phyloP scores from a whole-genome alignment of 2,113 vertebrate species.

The human region GRCh38 chr17:33841001-33841500 shows the following conservation, averaged over 20 bases:
- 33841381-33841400: constrained; percentile 25
- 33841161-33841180: too few relatives aligned
- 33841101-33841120: too few relatives aligned
- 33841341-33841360: background rate
- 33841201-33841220: background rate
- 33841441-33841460: background rate
- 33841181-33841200: background rate
- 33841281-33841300: background rate
- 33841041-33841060: background rate
- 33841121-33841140: too few relatives aligned
- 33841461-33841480: background rate
- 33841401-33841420: background rate
- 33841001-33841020: background rate
- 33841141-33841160: too few relatives aligned
- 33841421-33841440: background rate
- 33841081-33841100: background rate
- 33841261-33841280: background rate
- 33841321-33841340: constrained; percentile 18
- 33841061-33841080: background rate
- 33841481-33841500: background rate
- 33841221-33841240: background rate
- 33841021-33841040: background rate
- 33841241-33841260: background rate
- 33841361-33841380: background rate
- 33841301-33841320: background rate